These are phyloP conservation scores for Chamaetylas fuelleborni DNA, from an alignment of 2,113 vertebrate genomes.

Conservation along the genomic window DNA sequence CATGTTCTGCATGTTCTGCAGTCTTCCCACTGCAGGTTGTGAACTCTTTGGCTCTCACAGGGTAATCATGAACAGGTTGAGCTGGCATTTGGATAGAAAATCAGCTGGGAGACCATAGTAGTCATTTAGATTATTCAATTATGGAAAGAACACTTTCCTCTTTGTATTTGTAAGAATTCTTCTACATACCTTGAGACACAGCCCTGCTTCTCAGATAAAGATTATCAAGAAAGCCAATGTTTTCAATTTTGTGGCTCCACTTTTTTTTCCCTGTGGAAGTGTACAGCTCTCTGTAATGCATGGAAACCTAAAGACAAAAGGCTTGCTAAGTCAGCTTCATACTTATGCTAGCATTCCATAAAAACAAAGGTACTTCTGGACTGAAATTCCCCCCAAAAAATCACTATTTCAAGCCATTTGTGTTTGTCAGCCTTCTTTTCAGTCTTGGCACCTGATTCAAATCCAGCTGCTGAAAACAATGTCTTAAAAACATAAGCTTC, in stretches of 20 bases:
- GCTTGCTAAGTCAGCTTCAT: neutral
- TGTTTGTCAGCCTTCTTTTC: neutral
- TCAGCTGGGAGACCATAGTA: neutral
- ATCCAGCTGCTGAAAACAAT: neutral
- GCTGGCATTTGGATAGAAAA: constrained; percentile 31
- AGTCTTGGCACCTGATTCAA: neutral
- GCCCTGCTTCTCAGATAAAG: neutral
- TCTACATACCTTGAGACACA: neutral
- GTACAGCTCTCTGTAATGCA: neutral
- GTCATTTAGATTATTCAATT: neutral
- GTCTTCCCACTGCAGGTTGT: neutral
- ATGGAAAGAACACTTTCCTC: neutral
- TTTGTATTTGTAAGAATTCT: neutral
- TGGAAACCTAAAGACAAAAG: neutral
- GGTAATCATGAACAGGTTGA: neutral
- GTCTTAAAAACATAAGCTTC: neutral
- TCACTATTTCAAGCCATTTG: neutral
- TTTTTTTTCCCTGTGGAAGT: neutral
- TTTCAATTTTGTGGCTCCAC: neutral
- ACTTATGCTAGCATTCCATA: neutral
- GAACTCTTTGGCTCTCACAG: neutral
- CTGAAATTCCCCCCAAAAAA: neutral
- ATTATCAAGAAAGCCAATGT: neutral
- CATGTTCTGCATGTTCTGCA: neutral
- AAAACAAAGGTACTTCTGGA: neutral